phyloP scores from a whole-genome alignment of 2,113 vertebrate species.

The Lampris megalopsis region DNA sequence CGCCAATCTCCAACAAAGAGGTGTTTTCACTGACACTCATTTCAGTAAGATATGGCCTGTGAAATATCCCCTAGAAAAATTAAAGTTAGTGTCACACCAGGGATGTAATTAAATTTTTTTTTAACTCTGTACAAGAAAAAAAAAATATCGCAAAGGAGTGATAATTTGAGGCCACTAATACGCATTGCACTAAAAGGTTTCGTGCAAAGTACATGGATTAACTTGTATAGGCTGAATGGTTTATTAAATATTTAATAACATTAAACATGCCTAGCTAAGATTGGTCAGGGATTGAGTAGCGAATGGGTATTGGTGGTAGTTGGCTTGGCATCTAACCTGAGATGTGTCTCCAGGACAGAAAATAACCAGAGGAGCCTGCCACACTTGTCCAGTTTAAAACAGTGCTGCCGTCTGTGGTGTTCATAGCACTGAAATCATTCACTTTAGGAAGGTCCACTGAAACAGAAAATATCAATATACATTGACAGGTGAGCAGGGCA shows the following conservation, averaged over 20 bases:
- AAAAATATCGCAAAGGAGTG: background rate
- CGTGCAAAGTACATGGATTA: background rate
- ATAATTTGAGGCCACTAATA: background rate
- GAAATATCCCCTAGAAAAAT: background rate
- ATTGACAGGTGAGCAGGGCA: no score
- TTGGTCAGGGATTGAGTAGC: background rate
- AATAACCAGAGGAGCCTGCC: conserved; percentile 81
- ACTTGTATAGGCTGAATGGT: background rate
- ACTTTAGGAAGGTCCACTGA: conserved; percentile 88
- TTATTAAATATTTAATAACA: background rate
- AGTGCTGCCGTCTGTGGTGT: conserved; percentile 77
- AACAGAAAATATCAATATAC: conserved; percentile 9
- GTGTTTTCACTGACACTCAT: conserved; percentile 5
- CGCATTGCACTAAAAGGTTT: background rate
- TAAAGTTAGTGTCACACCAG: background rate
- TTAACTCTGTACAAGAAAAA: background rate
- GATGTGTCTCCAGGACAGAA: conserved; percentile 84
- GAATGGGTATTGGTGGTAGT: background rate
- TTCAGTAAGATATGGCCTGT: conserved; percentile 19
- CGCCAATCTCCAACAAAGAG: conserved; percentile 3
- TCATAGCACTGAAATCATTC: conserved; percentile 73
- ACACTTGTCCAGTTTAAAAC: conserved; percentile 84
- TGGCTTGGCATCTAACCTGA: conserved; percentile 79
- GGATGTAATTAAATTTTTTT: background rate
- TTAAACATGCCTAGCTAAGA: background rate